phyloP scores from a whole-genome alignment of 1,140 invertebrate species.

The Tetramorium simillimum region DNA sequence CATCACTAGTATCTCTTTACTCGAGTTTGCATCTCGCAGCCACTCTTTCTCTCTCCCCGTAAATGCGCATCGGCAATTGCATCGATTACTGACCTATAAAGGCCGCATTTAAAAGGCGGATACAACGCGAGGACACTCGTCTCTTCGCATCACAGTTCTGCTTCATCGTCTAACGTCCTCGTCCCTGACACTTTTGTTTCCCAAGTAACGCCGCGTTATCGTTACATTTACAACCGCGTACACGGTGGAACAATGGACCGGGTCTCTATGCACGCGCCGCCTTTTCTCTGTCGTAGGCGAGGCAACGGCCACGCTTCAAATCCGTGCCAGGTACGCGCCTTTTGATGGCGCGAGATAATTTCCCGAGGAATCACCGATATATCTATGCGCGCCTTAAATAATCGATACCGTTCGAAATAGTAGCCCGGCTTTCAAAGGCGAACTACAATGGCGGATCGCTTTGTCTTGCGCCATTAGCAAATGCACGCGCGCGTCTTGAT shows the following conservation, averaged over 20 bases:
- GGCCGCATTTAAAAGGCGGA: constrained; percentile 49
- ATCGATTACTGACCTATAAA: constrained; percentile 71
- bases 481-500: constrained; percentile 11
- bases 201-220: constrained; percentile 54
- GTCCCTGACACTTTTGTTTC: constrained; percentile 44
- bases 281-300: constrained; percentile 32
- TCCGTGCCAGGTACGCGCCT: not conserved
- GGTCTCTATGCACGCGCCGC: constrained; percentile 15
- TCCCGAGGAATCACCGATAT: constrained; percentile 32
- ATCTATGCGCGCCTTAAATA: constrained; percentile 43
- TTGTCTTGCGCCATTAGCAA: constrained; percentile 46
- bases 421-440: constrained; percentile 15
- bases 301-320: constrained; percentile 13
- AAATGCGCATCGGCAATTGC: constrained; percentile 29
- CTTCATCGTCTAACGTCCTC: constrained; percentile 46
- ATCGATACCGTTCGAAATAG: constrained; percentile 44
- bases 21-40: not conserved
- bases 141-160: constrained; percentile 35
- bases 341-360: constrained; percentile 45
- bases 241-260: constrained; percentile 40
- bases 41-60: not conserved
- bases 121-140: constrained; percentile 46
- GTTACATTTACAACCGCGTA: constrained; percentile 52
- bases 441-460: constrained; percentile 26
- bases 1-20: not conserved